Percentiles rank a stretch among this genome's conserved stretches.
These are phyloP conservation scores for Athalia circularis DNA, from an alignment of 2,888 invertebrate genomes.

Conservation along the genomic window DNA sequence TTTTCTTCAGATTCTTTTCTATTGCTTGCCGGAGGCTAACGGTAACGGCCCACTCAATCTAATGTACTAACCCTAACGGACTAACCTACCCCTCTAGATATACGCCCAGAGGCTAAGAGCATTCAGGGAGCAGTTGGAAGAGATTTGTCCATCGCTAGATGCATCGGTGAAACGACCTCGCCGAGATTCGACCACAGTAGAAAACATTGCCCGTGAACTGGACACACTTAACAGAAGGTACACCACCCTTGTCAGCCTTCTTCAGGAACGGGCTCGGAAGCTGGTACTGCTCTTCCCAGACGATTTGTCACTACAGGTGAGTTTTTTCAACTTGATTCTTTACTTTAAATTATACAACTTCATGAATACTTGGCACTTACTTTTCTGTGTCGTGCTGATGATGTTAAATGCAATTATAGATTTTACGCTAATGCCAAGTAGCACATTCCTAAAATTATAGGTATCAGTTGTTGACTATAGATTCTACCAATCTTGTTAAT, in stretches of 20 bases:
- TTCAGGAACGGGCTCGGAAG: constrained; percentile 83
- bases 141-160: constrained; percentile 88
- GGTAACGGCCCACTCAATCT: constrained; percentile 64
- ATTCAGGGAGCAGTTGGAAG: constrained; percentile 89
- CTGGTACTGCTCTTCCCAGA: constrained; percentile 82
- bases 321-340: constrained; percentile 64
- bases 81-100: constrained; percentile 84
- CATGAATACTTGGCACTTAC: not conserved
- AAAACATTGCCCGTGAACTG: constrained; percentile 84
- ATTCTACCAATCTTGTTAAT: not conserved
- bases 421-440: not conserved
- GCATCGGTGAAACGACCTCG: constrained; percentile 74
- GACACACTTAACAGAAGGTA: constrained; percentile 89
- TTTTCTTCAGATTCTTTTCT: constrained; percentile 47
- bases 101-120: constrained; percentile 90
- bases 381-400: not conserved
- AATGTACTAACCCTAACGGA: constrained; percentile 76
- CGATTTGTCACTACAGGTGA: constrained; percentile 86
- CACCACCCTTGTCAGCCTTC: constrained; percentile 81
- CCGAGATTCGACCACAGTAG: constrained; percentile 78
- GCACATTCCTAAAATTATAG: not conserved
- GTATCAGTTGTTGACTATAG: not conserved
- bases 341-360: not conserved
- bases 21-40: constrained; percentile 62
- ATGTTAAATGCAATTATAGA: not conserved